Evolutionary conservation across 2,888 invertebrate genomes (phyloP).

Genomic region (Mesorhabditis spiculigera): DNA sequence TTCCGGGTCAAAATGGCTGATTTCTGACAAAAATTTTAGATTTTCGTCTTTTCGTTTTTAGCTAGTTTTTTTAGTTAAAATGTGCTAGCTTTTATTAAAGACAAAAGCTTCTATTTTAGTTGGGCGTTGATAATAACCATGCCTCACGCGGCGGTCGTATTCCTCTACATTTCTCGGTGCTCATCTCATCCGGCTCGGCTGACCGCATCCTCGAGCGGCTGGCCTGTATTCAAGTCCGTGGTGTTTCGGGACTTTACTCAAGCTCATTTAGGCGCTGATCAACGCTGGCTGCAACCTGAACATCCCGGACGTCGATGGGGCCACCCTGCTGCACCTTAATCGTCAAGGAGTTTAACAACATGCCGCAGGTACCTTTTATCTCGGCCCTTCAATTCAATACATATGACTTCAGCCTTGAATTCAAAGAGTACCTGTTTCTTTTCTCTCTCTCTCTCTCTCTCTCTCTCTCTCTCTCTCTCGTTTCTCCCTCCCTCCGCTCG

Average conservation of each 20-base stretch:
- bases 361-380: too few relatives aligned
- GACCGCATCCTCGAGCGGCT: constrained; percentile 26
- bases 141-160: constrained; percentile 22
- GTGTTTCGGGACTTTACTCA: background rate
- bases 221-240: constrained; percentile 25
- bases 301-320: constrained; percentile 21
- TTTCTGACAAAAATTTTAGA: background rate
- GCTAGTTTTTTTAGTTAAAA: too few relatives aligned
- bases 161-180: constrained; percentile 30
- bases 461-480: too few relatives aligned
- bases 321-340: constrained; percentile 26
- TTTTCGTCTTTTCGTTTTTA: too few relatives aligned
- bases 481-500: too few relatives aligned
- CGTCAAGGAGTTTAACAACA: constrained; percentile 7
- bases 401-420: too few relatives aligned
- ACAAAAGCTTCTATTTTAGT: constrained; percentile 8
- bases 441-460: too few relatives aligned
- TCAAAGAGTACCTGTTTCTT: too few relatives aligned
- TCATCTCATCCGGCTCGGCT: constrained; percentile 28
- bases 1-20: background rate
- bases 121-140: constrained; percentile 21
- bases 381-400: too few relatives aligned
- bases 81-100: too few relatives aligned
- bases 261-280: constrained; percentile 18
- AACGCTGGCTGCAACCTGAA: constrained; percentile 23